A percentile compares a stretch with the other conserved stretches of the same genome.
phyloP scores from a whole-genome alignment of 2,888 invertebrate genomes.

The Trichopria drosophilae region DNA sequence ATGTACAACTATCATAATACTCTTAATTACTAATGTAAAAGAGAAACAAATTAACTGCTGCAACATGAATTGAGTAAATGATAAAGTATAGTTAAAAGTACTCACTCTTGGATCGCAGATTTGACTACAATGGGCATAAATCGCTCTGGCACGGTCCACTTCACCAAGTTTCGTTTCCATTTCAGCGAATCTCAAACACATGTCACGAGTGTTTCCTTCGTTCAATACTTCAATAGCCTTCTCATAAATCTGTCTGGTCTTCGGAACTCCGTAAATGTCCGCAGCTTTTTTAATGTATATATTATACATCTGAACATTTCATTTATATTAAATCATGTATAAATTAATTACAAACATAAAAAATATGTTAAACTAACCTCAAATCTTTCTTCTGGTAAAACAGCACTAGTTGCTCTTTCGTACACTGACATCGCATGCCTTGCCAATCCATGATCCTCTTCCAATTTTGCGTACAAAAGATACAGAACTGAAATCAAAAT shows the following conservation, averaged over 20 bases:
- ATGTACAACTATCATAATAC: no score
- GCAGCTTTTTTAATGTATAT: slow-evolving; percentile 98
- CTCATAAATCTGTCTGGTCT: slow-evolving; percentile 96
- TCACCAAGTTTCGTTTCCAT: slow-evolving; percentile 98
- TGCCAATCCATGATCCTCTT: slow-evolving; percentile 97
- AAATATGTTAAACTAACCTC: slow-evolving; percentile 62
- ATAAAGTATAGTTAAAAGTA: no score
- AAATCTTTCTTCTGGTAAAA: slow-evolving; percentile 90
- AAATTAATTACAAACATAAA: not conserved
- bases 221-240: slow-evolving; percentile 93
- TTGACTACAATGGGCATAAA: slow-evolving; percentile 98
- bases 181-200: slow-evolving; percentile 96
- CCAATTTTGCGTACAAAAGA: slow-evolving; percentile 94
- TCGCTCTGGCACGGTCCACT: slow-evolving; percentile 94
- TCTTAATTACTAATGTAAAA: no score
- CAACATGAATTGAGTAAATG: no score
- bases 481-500: slow-evolving; percentile 68
- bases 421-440: slow-evolving; percentile 99
- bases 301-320: slow-evolving; percentile 79
- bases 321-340: slow-evolving; percentile 8
- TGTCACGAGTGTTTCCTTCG: slow-evolving; percentile 89
- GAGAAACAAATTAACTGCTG: no score
- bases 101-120: slow-evolving; percentile 95
- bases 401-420: slow-evolving; percentile 90
- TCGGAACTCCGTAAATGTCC: slow-evolving; percentile 95